A percentile compares a stretch with the other conserved stretches of the same genome.
These are phyloP conservation scores for Parazoanthus darwini DNA, from an alignment of 92 coral and sea anemone genomes.

Conservation along the genomic window DNA sequence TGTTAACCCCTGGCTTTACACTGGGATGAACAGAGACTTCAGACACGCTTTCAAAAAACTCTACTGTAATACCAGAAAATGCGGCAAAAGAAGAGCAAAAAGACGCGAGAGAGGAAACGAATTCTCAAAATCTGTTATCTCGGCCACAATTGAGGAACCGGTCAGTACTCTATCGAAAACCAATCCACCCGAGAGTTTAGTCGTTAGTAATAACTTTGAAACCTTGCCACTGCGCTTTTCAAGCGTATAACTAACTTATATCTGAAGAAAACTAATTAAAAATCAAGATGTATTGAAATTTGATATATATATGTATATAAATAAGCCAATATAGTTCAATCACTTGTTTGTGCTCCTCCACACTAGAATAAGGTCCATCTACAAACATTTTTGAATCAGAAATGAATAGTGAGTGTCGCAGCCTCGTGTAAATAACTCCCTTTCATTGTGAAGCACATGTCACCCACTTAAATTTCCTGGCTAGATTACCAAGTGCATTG, in stretches of 20 bases:
- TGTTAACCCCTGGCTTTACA: conserved; percentile 80
- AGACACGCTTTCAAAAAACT: conserved; percentile 80
- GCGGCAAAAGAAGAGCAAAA: conserved; percentile 1
- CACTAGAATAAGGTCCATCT: not conserved
- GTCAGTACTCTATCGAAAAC: conserved; percentile 10
- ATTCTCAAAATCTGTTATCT: conserved; percentile 35
- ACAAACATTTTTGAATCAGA: no score
- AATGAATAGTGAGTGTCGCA: no score
- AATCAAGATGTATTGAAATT: not conserved
- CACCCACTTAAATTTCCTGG: no score
- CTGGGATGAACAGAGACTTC: conserved; percentile 86
- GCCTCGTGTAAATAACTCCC: no score
- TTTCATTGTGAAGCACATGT: no score
- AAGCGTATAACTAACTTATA: not conserved
- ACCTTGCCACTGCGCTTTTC: not conserved
- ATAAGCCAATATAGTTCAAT: not conserved
- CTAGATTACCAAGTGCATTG: no score
- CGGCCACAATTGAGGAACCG: conserved; percentile 40
- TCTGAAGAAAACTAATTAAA: not conserved
- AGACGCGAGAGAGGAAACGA: conserved; percentile 34
- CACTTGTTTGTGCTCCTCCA: no score
- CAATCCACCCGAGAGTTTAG: not conserved
- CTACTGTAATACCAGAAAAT: conserved; percentile 45
- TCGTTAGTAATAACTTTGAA: not conserved
- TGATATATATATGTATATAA: not conserved